Percentiles rank a stretch among this genome's conserved stretches.
Conservation (phyloP, 2,888 invertebrate species). For the Gastracanthus pulcherrimus region DNA sequence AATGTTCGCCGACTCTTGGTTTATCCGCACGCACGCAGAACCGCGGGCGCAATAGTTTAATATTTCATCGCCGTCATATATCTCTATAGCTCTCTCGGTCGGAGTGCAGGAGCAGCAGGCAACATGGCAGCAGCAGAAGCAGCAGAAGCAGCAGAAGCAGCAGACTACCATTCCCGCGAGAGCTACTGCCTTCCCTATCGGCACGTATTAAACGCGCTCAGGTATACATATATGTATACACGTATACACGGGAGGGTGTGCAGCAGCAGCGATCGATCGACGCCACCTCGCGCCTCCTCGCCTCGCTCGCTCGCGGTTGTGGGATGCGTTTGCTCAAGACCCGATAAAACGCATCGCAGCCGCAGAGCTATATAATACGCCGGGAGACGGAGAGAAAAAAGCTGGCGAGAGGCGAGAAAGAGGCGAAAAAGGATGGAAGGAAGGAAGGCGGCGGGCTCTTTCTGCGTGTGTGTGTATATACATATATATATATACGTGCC, state of each 20-base stretch:
- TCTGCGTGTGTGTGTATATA: no score
- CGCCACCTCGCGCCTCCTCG: not conserved
- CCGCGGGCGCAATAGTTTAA: slow-evolving; percentile 1
- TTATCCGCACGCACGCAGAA: not conserved
- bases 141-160: no score
- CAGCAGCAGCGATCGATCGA: slow-evolving; percentile 27
- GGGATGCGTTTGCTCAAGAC: slow-evolving; percentile 38
- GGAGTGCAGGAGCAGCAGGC: no score
- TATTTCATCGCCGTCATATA: slow-evolving; percentile 27
- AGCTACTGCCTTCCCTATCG: not conserved
- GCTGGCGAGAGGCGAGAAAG: no score
- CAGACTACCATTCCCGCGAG: not conserved
- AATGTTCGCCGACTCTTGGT: not conserved
- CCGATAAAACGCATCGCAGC: slow-evolving; percentile 13
- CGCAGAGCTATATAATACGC: not conserved
- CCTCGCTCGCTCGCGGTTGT: not conserved
- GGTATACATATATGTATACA: not conserved
- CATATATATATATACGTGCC: no score
- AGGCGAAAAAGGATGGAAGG: not conserved
- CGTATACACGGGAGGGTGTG: not conserved
- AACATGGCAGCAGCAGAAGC: no score
- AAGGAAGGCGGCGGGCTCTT: not conserved
- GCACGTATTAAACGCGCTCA: not conserved
- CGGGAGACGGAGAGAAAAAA: no score
- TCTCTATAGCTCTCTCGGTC: slow-evolving; percentile 4